A percentile compares a stretch with the other conserved stretches of the same genome.
phyloP scores from a whole-genome alignment of 2,113 vertebrate species.

The Recurvirostra avosetta region DNA sequence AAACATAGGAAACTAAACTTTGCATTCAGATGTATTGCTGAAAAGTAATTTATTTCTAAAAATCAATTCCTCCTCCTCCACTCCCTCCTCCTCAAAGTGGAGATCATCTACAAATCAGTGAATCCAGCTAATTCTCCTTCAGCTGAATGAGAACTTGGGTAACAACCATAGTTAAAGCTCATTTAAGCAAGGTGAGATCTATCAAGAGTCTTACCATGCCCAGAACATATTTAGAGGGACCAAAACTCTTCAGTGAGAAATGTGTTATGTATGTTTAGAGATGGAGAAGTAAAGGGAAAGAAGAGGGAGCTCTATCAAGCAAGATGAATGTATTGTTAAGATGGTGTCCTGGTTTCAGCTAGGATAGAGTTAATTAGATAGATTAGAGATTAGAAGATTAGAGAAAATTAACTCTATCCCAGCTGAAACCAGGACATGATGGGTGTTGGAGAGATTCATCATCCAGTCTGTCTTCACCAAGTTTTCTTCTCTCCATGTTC shows the following conservation, averaged over 20 bases:
- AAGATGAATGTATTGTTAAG: neutral
- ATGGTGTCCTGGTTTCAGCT: neutral
- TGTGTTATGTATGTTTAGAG: neutral
- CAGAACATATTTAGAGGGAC: neutral
- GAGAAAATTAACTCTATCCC: neutral
- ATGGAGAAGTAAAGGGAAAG: neutral
- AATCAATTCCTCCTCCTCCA: neutral
- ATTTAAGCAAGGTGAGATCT: neutral
- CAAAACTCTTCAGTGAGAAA: neutral
- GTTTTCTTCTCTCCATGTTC: neutral
- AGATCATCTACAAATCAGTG: neutral
- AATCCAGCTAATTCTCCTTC: neutral
- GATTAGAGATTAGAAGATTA: too few species aligned
- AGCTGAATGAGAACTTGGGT: neutral
- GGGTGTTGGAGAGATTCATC: neutral
- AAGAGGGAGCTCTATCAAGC: neutral
- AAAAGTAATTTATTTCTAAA: constrained; percentile 1
- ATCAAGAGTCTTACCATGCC: neutral
- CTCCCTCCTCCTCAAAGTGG: neutral
- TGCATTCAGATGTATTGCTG: neutral
- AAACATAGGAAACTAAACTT: neutral
- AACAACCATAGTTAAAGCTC: neutral
- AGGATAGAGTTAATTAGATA: too few species aligned
- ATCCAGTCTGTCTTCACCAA: neutral
- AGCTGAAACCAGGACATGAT: neutral